These are phyloP conservation scores for Forbesichthys papilliferus DNA, from an alignment of 2,113 vertebrate species.

Conservation along the genomic window DNA sequence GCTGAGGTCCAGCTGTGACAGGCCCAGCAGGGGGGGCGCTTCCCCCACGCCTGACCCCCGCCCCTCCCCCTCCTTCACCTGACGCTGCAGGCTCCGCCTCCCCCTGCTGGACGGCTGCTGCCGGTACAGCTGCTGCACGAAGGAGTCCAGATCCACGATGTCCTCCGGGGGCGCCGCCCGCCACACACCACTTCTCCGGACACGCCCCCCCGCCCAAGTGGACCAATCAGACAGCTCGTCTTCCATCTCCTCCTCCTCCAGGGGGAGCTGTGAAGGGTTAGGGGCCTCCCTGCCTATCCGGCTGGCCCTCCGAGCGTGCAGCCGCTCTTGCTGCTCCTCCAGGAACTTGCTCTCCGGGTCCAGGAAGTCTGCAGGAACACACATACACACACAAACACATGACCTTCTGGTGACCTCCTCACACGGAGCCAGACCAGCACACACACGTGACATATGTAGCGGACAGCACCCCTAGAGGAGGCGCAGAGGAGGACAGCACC, in stretches of 20 bases:
- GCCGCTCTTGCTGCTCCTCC: background rate
- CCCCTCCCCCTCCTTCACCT: conserved; percentile 53
- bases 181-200: conserved; percentile 59
- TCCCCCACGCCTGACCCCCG: conserved; percentile 34
- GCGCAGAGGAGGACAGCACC: too few species aligned
- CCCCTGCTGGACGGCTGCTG: too few species aligned
- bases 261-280: conserved; percentile 5
- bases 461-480: too few species aligned
- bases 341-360: conserved; percentile 40
- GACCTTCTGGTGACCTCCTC: too few species aligned
- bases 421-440: too few species aligned
- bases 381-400: background rate
- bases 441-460: too few species aligned
- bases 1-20: conserved; percentile 88
- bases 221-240: conserved; percentile 45
- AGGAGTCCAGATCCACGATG: conserved; percentile 86
- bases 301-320: conserved; percentile 9
- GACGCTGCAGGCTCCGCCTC: conserved; percentile 48
- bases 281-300: conserved; percentile 41
- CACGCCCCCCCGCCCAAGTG: conserved; percentile 33
- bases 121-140: conserved; percentile 79
- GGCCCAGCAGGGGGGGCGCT: conserved; percentile 76
- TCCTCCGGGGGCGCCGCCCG: conserved; percentile 63
- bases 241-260: conserved; percentile 39
- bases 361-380: conserved; percentile 53